Evolutionary conservation across 2,888 invertebrate species (phyloP).

Genomic region (Andrena minutula): DNA sequence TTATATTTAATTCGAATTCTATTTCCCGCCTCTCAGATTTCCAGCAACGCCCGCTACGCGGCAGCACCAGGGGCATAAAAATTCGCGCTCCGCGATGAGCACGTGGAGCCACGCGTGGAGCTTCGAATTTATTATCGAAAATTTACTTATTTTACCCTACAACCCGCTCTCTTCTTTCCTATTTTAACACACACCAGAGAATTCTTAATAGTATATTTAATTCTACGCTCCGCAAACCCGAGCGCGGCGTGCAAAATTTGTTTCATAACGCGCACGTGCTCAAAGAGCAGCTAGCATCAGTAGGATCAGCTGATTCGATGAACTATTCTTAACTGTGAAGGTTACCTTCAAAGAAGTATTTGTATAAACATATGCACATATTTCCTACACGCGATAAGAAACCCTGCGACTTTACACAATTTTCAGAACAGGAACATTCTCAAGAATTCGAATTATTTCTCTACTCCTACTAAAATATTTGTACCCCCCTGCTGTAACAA

Average conservation of each 20-base stretch:
- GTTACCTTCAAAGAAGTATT: slow-evolving; percentile 38
- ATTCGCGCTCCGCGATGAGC: neutral
- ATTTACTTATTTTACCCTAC: neutral
- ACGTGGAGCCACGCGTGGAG: slow-evolving; percentile 1
- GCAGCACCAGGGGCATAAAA: neutral
- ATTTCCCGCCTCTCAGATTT: neutral
- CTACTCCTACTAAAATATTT: no score
- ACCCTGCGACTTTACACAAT: neutral
- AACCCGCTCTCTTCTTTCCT: neutral
- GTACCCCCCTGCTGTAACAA: no score
- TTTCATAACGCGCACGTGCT: slow-evolving; percentile 19
- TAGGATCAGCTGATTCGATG: slow-evolving; percentile 40
- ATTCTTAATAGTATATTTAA: neutral
- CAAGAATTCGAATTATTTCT: neutral
- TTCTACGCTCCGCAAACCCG: neutral
- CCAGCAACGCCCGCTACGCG: neutral
- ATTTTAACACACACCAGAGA: neutral
- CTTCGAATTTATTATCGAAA: neutral
- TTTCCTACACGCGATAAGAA: neutral
- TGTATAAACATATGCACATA: neutral
- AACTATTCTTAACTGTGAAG: slow-evolving; percentile 43
- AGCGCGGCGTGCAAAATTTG: neutral
- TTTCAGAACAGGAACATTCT: neutral
- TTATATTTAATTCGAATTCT: slow-evolving; percentile 4
- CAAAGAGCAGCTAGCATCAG: neutral